Base-by-base conservation (phyloP, 2,797 vertebrate genomes). In the Halcyon leucocephala region DNA sequence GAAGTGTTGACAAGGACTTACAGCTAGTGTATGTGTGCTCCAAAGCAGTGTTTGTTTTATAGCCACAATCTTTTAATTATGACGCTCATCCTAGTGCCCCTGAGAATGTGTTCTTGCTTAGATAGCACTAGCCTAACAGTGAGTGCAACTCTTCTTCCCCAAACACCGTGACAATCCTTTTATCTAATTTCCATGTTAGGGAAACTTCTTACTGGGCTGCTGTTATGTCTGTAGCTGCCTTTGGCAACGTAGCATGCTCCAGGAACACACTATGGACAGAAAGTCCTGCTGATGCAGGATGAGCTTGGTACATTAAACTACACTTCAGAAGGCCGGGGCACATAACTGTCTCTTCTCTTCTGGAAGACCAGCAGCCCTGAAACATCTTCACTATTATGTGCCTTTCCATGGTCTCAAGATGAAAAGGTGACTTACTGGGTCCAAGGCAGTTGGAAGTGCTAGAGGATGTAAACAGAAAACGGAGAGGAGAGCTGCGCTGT, bases 171-270 rank as follows among this genome's bases (percentile, higher is more conserved):
- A 42, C 18, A 37, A 69, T n/a, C 21, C 35, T 61, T 49, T 0
- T 5, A 39, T 15, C n/a, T 14, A 62, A 41, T 9, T 31, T 14
- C 33, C 3, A 0, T 5, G 3, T n/a, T 35, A 57, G 21, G 21
- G 35, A 77, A 86, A 35, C 15, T 82, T 72, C 29, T 37, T 62
- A 14, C 66, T 25, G 26, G 11, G 28, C 22, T 52, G 28, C 64
- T 14, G 7, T 39, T n/a, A 28, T 10, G 26, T 14, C 26, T 22
- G 5, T 24, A 65, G 37, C 39, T 86, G 37, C 29, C 66, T 73
- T 25, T 52, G 22, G 67, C 31, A 69, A 48, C 13, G 25, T 0
- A 58, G 28, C 14, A 22, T 31, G 12, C 44, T 54, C 33, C 24
- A 24, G 67, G 48, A 55, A 82, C 16, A 22, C 18, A 22, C 41